These are phyloP conservation scores for Mythimna vitellina DNA, from an alignment of 2,888 invertebrate species.

Conservation along the genomic window DNA sequence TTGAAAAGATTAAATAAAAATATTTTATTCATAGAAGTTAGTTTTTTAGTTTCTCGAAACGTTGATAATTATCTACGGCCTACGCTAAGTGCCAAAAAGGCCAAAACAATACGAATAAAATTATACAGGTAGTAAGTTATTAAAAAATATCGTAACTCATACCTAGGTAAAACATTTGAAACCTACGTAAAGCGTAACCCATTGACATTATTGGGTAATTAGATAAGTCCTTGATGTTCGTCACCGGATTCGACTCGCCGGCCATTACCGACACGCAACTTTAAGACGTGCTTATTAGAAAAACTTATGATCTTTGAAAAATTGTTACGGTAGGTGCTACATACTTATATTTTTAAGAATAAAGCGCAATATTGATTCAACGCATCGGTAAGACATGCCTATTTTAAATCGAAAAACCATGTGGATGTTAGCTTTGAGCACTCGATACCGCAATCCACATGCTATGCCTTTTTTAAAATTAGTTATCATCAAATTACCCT, in stretches of 20 bases:
- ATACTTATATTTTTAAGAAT: background rate
- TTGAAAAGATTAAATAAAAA: too few species aligned
- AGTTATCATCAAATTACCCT: too few species aligned
- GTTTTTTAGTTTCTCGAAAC: too few species aligned
- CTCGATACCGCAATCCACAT: too few species aligned
- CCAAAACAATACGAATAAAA: background rate
- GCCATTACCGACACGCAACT: conserved; percentile 56
- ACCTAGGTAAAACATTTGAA: conserved; percentile 14
- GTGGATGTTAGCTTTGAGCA: too few species aligned
- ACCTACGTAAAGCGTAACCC: conserved; percentile 18
- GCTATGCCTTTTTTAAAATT: too few species aligned
- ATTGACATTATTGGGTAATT: conserved; percentile 55
- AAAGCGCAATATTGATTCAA: background rate
- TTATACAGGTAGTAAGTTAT: background rate
- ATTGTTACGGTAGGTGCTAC: background rate
- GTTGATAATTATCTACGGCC: too few species aligned
- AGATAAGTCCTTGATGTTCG: conserved; percentile 53
- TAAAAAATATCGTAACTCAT: conserved; percentile 27
- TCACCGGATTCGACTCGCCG: conserved; percentile 46
- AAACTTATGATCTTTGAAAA: conserved; percentile 6
- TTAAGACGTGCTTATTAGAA: conserved; percentile 18
- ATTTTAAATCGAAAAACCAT: background rate
- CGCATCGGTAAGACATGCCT: too few species aligned
- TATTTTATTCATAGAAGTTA: too few species aligned
- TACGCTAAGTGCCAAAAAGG: background rate